Evolutionary conservation across 2,113 vertebrate genomes (phyloP), one percentile per base, ranked within the genome.

Genomic region (Amia ocellicauda): DNA sequence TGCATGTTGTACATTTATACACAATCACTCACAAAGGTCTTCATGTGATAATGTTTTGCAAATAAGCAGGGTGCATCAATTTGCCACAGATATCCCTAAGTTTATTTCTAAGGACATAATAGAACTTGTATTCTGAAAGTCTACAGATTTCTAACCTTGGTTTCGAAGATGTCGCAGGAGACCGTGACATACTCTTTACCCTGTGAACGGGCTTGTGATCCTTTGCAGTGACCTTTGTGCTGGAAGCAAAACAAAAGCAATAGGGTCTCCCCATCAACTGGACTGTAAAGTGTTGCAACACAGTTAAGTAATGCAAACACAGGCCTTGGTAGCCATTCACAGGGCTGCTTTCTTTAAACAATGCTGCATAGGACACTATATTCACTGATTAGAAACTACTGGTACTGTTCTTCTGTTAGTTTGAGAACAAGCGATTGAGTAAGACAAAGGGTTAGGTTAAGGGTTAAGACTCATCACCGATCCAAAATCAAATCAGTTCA

Each of bases 171-270:
- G 45, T 87, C 84, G 79, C 87, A 89, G 0, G 79, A 23, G 1
- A 80, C 55, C 1, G 0, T 17, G 28, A 69, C 0, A 0, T 14
- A 0, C 2, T 60, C 57, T 0, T 69, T 20, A 1, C 0, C 29
- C 0, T 0, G 1, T 10, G 19, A 0, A 1, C n/a, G 1, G 13
- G 3, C 53, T 23, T 67, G 49, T 20, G 73, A 66, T 0, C 36
- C 80, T 65, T 66, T 79, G 60, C 88, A 90, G 74, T 85, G 77
- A 55, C 88, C 88, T 55, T 85, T 86, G 77, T 90, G 88, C 88
- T 90, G 60, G 60, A 28, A 63, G 67, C 0, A 63, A 17, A 69
- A 62, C 61, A 52, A 17, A 56, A 26, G 42, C 13, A 61, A 31
- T n/a, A 2, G 1, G 11, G 23, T 26, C 29, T 42, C 22, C 36